phyloP scores from a whole-genome alignment of 53 echinoderm and acorn worm genomes.

The Mesocentrotus franciscanus region DNA sequence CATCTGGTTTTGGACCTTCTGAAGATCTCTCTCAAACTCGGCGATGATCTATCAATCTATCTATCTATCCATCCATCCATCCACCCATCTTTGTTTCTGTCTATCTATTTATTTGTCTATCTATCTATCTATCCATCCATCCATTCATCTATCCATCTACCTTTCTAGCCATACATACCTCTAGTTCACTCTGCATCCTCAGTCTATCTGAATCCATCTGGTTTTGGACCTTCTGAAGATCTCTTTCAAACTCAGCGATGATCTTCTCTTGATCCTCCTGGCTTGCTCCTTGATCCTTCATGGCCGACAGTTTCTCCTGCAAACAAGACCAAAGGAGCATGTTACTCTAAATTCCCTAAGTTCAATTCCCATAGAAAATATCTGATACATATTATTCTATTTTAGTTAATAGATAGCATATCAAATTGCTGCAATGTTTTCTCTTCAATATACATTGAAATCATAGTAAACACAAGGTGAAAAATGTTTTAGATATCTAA shows the following conservation, averaged over 20 bases:
- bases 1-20: conserved; percentile 93
- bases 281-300: conserved; percentile 85
- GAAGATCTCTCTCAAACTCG: conserved; percentile 86
- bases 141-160: neutral
- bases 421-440: too few species aligned
- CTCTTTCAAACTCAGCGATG: conserved; percentile 87
- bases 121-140: neutral
- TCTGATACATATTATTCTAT: too few species aligned
- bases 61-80: neutral
- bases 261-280: conserved; percentile 87
- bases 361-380: too few species aligned
- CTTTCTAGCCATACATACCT: conserved; percentile 66
- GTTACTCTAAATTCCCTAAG: neutral
- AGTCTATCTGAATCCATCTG: conserved; percentile 97
- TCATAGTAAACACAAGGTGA: too few species aligned
- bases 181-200: conserved; percentile 91
- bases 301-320: conserved; percentile 85
- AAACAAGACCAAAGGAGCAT: neutral
- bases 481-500: too few species aligned
- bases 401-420: too few species aligned
- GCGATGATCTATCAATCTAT: conserved; percentile 37
- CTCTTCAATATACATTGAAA: too few species aligned
- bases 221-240: conserved; percentile 88
- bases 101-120: neutral
- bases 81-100: neutral